These are phyloP conservation scores for Falcaria lacertinaria DNA, from an alignment of 2,888 invertebrate genomes.

Conservation along the genomic window DNA sequence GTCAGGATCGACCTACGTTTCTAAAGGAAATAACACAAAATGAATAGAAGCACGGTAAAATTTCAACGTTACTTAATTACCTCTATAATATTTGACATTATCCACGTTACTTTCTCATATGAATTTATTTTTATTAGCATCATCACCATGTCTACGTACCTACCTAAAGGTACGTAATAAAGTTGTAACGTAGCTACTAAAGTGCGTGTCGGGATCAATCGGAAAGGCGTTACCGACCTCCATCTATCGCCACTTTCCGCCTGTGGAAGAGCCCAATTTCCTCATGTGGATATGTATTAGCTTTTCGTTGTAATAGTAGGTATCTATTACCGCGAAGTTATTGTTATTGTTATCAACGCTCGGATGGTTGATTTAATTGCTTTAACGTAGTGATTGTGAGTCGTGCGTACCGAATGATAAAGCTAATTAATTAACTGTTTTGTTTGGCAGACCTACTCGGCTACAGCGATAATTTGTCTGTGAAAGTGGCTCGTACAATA, in stretches of 20 bases:
- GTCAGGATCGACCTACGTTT: too few species aligned
- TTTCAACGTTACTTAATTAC: too few species aligned
- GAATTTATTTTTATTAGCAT: background rate
- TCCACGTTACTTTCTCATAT: too few species aligned
- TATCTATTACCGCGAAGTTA: background rate
- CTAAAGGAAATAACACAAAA: too few species aligned
- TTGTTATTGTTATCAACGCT: background rate
- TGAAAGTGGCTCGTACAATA: too few species aligned
- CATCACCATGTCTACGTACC: background rate
- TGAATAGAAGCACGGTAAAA: too few species aligned
- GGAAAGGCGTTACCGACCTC: slow-evolving; percentile 26
- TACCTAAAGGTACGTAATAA: slow-evolving; percentile 10
- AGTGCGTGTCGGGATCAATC: slow-evolving; percentile 26
- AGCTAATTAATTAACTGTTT: background rate
- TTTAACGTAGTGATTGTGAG: background rate
- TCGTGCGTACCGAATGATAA: background rate
- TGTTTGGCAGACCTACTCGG: too few species aligned
- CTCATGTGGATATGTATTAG: slow-evolving; percentile 23
- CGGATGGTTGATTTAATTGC: background rate
- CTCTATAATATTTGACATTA: too few species aligned
- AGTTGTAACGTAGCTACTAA: slow-evolving; percentile 9
- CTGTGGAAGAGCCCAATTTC: slow-evolving; percentile 37
- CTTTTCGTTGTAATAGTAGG: background rate
- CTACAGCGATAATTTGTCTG: too few species aligned
- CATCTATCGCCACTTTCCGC: slow-evolving; percentile 23